A percentile compares a stretch with the other conserved stretches of the same genome.
These are phyloP conservation scores for Ennomos quercinarius DNA, from an alignment of 2,888 invertebrate genomes.

Conservation along the genomic window DNA sequence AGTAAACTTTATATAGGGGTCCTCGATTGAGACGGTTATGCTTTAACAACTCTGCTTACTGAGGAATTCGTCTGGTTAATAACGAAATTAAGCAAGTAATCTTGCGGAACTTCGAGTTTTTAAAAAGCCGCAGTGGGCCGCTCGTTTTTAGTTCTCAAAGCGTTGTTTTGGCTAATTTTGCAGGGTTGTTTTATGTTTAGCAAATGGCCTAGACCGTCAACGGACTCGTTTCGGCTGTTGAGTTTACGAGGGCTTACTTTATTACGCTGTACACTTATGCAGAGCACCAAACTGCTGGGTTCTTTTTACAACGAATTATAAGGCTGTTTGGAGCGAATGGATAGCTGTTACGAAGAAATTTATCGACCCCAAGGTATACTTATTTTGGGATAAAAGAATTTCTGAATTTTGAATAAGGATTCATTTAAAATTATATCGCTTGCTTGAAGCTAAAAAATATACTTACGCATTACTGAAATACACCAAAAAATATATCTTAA, in stretches of 20 bases:
- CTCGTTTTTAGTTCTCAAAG: constrained; percentile 16
- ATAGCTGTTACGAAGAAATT: constrained; percentile 4
- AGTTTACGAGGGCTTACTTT: constrained; percentile 23
- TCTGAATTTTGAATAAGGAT: too few relatives aligned
- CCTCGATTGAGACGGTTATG: constrained; percentile 48
- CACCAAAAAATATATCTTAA: too few relatives aligned
- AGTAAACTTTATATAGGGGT: constrained; percentile 41
- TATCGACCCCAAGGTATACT: constrained; percentile 3
- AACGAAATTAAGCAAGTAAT: constrained; percentile 42
- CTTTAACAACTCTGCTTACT: constrained; percentile 40
- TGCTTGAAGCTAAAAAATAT: too few relatives aligned
- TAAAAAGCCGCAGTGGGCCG: constrained; percentile 12
- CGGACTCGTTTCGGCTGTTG: constrained; percentile 15
- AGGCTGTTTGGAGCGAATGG: constrained; percentile 11
- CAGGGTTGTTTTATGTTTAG: constrained; percentile 22
- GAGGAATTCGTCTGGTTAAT: constrained; percentile 43
- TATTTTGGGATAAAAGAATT: too few relatives aligned
- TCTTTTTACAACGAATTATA: constrained; percentile 24
- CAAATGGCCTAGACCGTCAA: constrained; percentile 15
- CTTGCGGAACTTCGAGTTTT: constrained; percentile 40
- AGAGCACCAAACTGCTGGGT: constrained; percentile 9
- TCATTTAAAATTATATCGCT: too few relatives aligned
- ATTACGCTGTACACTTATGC: constrained; percentile 23
- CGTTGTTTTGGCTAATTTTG: constrained; percentile 23
- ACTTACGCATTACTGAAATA: too few relatives aligned